Evolutionary conservation across 2,113 vertebrate genomes (phyloP), one percentile per base, ranked within the genome.

Genomic region (Thamnaconus septentrionalis): DNA sequence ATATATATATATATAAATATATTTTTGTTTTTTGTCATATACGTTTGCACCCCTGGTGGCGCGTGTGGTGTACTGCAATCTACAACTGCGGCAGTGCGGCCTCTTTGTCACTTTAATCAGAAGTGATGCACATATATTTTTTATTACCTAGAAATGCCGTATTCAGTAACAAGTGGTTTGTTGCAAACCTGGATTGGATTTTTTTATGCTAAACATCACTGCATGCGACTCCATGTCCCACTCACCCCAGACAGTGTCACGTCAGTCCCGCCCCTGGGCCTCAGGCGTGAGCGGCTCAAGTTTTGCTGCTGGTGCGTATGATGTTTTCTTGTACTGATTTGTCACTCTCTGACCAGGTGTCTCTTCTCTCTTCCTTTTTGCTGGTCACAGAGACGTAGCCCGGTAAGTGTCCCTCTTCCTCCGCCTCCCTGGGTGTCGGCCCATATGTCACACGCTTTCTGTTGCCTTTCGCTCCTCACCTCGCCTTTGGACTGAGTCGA

Each of bases 291-390:
- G 59, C 18, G 56, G 8, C 44, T 41, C 43, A 59, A 64, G 64
- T 61, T 66, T 62, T 52, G 58, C 59, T 66, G 40, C 51, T 76
- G 40, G 53, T 77, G 56, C 50, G 56, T 43, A 64, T 63, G 59
- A 82, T 79, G 73, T 89, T 90, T 73, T 88, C 75, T 92, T 91
- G 18, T 31, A 94, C 94, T 97, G 93, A 95, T 91, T 90, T 94
- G 89, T 96, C 78, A 71, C 94, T 98, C 90, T 97, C 95, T 99
- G 95, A 99, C 93, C 94, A 95, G 95, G 93, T 96, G 70, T 98
- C 93, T 99, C 87, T 96, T 98, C 95, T 98, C 94, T 98, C 94
- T 98, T 93, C 94, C 93, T 91, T 98, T 96, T 94, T 94, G 94
- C 96, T 95, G 96, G 92, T 94, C 94, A 89, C 96, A 99, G 97